Percentiles rank a stretch among this genome's conserved stretches.
Evolutionary conservation across 1,140 invertebrate genomes (phyloP).

Genomic region (Babylonia areolata): DNA sequence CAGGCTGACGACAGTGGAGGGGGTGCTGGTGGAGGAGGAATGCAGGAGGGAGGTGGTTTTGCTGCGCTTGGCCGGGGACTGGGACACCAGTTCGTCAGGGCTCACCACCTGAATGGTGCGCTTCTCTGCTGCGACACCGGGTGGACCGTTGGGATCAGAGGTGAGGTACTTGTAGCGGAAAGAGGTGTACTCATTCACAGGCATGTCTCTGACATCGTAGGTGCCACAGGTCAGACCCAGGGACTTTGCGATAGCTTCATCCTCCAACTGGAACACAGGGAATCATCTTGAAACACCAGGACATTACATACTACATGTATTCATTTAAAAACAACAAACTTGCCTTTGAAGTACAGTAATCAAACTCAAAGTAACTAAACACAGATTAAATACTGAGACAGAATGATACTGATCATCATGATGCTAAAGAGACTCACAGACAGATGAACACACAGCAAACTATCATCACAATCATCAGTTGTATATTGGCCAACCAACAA

Average conservation of each 20-base stretch:
- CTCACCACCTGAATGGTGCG: conserved; percentile 57
- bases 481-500: no score
- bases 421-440: no score
- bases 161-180: conserved; percentile 61
- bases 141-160: conserved; percentile 39
- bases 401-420: no score
- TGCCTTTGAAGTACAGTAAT: no score
- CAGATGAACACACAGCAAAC: no score
- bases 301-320: no score
- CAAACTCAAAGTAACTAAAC: no score
- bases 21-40: not conserved
- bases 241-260: conserved; percentile 52
- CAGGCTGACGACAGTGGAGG: not conserved
- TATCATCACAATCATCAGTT: no score
- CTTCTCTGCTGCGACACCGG: conserved; percentile 28
- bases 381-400: no score
- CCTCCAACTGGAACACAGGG: conserved; percentile 57
- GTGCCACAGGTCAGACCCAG: conserved; percentile 57
- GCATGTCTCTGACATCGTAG: conserved; percentile 60
- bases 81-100: conserved; percentile 52
- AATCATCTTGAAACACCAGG: not conserved
- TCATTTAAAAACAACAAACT: no score
- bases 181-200: conserved; percentile 49
- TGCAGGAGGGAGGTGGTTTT: conserved; percentile 38
- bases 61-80: conserved; percentile 35